A percentile compares a stretch with the other conserved stretches of the same genome.
phyloP scores from a whole-genome alignment of 2,888 invertebrate species.

The Brachylomia viminalis region DNA sequence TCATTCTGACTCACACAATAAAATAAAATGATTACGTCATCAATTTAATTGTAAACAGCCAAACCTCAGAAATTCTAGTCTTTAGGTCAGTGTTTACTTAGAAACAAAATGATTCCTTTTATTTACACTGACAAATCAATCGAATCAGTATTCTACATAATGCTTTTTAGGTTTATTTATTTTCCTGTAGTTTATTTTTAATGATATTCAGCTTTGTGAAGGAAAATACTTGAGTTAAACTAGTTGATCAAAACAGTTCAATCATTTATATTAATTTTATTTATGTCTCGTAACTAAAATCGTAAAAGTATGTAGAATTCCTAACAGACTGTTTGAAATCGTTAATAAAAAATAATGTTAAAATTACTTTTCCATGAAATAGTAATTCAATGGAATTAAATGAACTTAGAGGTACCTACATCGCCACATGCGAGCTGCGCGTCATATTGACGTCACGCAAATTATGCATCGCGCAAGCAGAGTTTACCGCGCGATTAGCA shows the following conservation, averaged over 20 bases:
- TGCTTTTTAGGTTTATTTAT: slow-evolving; percentile 18
- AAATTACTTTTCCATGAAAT: too few species aligned
- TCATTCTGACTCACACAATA: slow-evolving; percentile 8
- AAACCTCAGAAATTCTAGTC: slow-evolving; percentile 12
- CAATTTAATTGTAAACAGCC: background rate
- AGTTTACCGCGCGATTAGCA: too few species aligned
- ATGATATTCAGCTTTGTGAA: background rate
- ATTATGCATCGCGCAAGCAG: too few species aligned
- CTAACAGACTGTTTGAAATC: background rate
- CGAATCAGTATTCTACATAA: background rate
- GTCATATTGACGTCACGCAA: too few species aligned
- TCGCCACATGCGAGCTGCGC: too few species aligned
- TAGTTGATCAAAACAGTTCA: background rate
- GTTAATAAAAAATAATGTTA: too few species aligned
- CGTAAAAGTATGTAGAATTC: background rate
- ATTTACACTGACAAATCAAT: background rate
- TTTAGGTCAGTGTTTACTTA: background rate
- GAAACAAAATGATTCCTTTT: slow-evolving; percentile 1
- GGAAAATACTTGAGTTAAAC: slow-evolving; percentile 34
- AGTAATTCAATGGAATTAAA: too few species aligned
- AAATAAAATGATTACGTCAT: slow-evolving; percentile 10
- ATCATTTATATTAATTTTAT: background rate
- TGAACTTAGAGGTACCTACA: too few species aligned
- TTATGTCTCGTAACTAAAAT: background rate
- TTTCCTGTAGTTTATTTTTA: slow-evolving; percentile 42